Evolutionary conservation across 2,797 vertebrate species (phyloP).

Genomic region (Gymnothorax reevesii): DNA sequence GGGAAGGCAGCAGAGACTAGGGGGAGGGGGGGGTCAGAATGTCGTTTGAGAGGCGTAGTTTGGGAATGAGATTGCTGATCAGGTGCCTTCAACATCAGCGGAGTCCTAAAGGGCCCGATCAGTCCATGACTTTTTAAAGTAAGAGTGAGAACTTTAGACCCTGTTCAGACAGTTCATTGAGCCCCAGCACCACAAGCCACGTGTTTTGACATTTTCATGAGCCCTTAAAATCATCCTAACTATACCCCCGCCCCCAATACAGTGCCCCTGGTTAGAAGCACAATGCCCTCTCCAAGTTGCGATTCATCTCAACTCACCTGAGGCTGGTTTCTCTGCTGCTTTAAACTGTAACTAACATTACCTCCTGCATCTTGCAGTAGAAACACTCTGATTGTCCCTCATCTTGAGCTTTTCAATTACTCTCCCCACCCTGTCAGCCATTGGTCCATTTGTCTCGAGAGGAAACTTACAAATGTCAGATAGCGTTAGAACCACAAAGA

Average conservation of each 20-base stretch:
- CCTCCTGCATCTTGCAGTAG: conserved; percentile 11
- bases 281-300: too few relatives aligned
- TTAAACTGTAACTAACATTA: conserved; percentile 33
- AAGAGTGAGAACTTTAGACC: too few relatives aligned
- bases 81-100: too few relatives aligned
- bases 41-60: conserved; percentile 31
- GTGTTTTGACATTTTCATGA: too few relatives aligned
- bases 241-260: too few relatives aligned
- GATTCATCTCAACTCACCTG: neutral
- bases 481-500: neutral
- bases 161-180: too few relatives aligned
- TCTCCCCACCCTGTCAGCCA: neutral
- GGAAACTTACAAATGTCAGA: neutral
- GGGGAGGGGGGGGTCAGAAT: neutral
- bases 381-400: conserved; percentile 4
- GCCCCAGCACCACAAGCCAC: too few relatives aligned
- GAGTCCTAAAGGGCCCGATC: too few relatives aligned
- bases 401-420: neutral
- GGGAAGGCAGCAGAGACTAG: neutral
- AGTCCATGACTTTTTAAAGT: too few relatives aligned
- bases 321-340: neutral
- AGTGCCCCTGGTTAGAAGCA: too few relatives aligned
- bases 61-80: neutral
- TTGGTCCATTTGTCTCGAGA: too few relatives aligned
- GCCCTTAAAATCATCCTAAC: too few relatives aligned